Base-by-base conservation (phyloP, 2,888 invertebrate species). In the Drosophila aldrichi region DNA sequence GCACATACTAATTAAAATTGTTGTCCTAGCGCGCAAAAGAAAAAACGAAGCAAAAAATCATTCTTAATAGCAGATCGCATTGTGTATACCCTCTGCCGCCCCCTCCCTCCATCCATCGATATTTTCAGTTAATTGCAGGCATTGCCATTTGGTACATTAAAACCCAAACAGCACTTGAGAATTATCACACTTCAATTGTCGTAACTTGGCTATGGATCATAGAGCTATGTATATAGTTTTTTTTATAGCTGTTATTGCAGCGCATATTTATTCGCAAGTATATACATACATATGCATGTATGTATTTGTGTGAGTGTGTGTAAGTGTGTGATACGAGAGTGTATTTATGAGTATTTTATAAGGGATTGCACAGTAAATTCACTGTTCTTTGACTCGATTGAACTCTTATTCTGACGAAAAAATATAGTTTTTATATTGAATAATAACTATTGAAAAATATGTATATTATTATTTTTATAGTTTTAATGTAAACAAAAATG, bases 1-100 rank as follows among this genome's bases (percentile, higher is more conserved):
- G 52, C 76, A 73, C 77, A 70, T 71, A 89, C 82, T 88, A 84
- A 90, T 84, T 84, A 84, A 88, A 79, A 88, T 85, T 79, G 55
- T 85, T 79, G 61, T 70, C 56, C 62, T 82, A 70, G 74, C 64
- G 52, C 55, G 61, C 49, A 0, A 29, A 25, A 25, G 22, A 25
- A 41, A 60, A 60, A 59, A 49, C n/a, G 36, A 66, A 48, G 43
- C 46, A 36, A 48, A 43, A 72, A 64, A 43, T 48, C 44, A 57
- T 52, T 49, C 36, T 40, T 8, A 55, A 46, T 22, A 32, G 41
- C 48, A 41, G 38, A 63, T 22, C 40, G 25, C 49, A 57, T 49
- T 54, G 32, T 54, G 32, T 51, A 36, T 12, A 58, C 16, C 43
- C 10, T n/a, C 38, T 20, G 22, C 12, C 14, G 3, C 38, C 9